Evolutionary conservation across 2,888 invertebrate species (phyloP).

Genomic region (Plebejus anna): DNA sequence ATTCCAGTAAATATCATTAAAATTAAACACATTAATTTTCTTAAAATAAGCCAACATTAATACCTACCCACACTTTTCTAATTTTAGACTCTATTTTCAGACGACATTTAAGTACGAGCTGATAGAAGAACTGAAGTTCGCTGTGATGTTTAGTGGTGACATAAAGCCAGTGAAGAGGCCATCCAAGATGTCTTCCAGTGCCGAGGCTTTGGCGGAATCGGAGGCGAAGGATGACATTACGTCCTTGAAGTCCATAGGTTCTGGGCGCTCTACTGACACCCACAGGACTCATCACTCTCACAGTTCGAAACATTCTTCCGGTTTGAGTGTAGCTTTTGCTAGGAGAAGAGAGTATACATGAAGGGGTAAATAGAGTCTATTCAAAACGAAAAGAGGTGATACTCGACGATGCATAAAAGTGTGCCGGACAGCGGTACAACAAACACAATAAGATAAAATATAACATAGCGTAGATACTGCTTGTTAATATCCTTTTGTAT

Average conservation of each 20-base stretch:
- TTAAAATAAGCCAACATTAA: too few species aligned
- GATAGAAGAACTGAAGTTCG: conserved; percentile 82
- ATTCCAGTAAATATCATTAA: too few species aligned
- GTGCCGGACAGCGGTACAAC: too few species aligned
- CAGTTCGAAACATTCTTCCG: conserved; percentile 60
- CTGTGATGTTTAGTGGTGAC: conserved; percentile 81
- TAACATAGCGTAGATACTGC: too few species aligned
- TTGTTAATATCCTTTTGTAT: too few species aligned
- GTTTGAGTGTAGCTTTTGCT: conserved; percentile 64
- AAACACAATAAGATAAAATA: too few species aligned
- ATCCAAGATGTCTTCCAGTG: conserved; percentile 51
- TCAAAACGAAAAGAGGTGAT: not conserved
- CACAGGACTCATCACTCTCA: conserved; percentile 61
- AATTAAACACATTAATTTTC: too few species aligned
- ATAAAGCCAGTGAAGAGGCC: conserved; percentile 80
- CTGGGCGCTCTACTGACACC: conserved; percentile 56
- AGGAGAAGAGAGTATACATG: conserved; percentile 56
- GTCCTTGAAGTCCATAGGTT: conserved; percentile 57
- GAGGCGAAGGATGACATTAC: conserved; percentile 62
- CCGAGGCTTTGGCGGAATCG: conserved; percentile 56
- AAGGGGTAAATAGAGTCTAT: conserved; percentile 15
- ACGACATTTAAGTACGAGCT: conserved; percentile 81
- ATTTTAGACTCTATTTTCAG: conserved; percentile 49
- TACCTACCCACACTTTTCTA: not conserved
- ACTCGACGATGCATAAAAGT: too few species aligned